Percentiles rank a stretch among this genome's conserved stretches.
phyloP scores from a whole-genome alignment of 2,888 invertebrate species.

The Odontocerum albicorne region DNA sequence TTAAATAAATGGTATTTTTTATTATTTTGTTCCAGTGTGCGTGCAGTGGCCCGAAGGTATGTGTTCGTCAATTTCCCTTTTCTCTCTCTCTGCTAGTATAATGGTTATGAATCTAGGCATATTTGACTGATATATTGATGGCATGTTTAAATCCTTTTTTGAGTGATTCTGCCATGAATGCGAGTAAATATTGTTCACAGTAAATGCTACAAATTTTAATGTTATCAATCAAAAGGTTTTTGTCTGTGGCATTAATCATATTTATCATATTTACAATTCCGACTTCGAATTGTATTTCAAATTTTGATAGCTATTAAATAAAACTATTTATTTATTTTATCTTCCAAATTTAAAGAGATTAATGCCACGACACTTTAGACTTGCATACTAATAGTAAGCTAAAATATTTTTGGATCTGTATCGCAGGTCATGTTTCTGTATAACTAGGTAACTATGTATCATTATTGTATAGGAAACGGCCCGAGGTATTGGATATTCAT shows the following conservation, averaged over 20 bases:
- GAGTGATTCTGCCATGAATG: constrained; percentile 37
- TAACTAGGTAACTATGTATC: not conserved
- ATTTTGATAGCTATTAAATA: not conserved
- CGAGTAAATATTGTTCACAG: constrained; percentile 36
- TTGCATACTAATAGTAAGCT: not conserved
- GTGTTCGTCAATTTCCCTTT: constrained; percentile 41
- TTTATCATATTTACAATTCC: not conserved
- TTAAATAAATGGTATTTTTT: constrained; percentile 29
- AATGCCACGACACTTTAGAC: not conserved
- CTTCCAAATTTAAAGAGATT: not conserved
- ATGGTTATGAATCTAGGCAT: constrained; percentile 37
- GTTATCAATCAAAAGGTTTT: constrained; percentile 10
- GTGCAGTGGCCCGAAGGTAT: constrained; percentile 91
- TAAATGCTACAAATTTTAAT: constrained; percentile 36
- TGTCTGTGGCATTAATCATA: constrained; percentile 11
- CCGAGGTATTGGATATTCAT: too few species aligned
- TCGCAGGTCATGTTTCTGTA: not conserved
- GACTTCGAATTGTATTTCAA: not conserved
- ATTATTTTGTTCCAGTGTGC: constrained; percentile 76
- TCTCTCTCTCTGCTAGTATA: constrained; percentile 35
- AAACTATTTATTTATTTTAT: not conserved
- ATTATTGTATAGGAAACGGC: too few species aligned
- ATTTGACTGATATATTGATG: constrained; percentile 37
- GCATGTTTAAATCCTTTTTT: constrained; percentile 36
- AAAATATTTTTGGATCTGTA: not conserved